Base-by-base conservation (phyloP, 2,113 vertebrate species). In the Henicopernis longicauda region DNA sequence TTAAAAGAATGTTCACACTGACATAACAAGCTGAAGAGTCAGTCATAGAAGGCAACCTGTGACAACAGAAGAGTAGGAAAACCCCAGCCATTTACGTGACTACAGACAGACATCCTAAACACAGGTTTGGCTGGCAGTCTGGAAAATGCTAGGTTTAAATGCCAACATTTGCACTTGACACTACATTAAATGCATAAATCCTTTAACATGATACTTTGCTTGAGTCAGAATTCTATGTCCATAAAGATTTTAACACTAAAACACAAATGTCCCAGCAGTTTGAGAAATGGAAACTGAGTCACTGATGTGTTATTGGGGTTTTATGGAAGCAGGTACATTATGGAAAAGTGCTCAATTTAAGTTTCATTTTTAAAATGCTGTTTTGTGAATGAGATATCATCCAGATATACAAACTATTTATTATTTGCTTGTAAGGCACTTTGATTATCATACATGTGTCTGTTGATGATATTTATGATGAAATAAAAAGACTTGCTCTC, bases 241-340 rank as follows among this genome's bases (percentile, higher is more conserved):
- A 81, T 96, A 90, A 95, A 96, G 93, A 95, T 94, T 96, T 89
- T 95, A 96, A 92, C 42, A 44, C 81, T 95, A 97, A 97, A 97
- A 38, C 65, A 97, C 93, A 97, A 94, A 97, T 73, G 82, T 95
- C 36, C 42, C 82, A 93, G 93, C 62, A 92, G 83, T 89, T 96
- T 87, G 95, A 71, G 93, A 93, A 97, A 94, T 72, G 92, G 93
- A 98, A 98, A 97, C 89, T 92, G 85, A 96, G 58, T 93, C 95
- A 94, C 83, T 67, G 83, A 62, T 86, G 74, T 86, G 77, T 89
- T 97, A 91, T 86, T 70, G 72, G 85, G 77, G 63, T 94, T 96
- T 97, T 94, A 79, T 22, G 80, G 82, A 97, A 98, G 82, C 62
- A 79, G 32, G 61, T 94, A 69, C 61, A 57, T 78, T 72, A 82